These are phyloP conservation scores for Portevinia maculata DNA, from an alignment of 2,888 invertebrate species.

Conservation along the genomic window DNA sequence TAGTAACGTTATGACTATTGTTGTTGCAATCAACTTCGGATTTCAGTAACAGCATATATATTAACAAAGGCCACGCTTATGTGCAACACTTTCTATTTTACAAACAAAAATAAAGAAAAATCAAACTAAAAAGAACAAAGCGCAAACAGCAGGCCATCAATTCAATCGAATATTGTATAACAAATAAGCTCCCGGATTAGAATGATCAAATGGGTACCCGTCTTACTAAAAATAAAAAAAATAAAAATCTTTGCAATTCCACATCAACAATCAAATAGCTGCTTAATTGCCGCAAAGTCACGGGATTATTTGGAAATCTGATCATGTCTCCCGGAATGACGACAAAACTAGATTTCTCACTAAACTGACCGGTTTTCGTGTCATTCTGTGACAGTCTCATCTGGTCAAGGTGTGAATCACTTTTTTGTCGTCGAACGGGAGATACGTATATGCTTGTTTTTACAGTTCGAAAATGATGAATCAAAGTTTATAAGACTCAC, in stretches of 20 bases:
- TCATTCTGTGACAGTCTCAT: conserved; percentile 27
- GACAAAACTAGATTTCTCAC: conserved; percentile 19
- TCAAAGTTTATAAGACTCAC: not conserved
- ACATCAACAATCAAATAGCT: no score
- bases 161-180: conserved; percentile 9
- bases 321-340: conserved; percentile 6
- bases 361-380: conserved; percentile 37
- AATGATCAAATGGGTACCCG: not conserved
- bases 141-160: not conserved
- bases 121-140: not conserved
- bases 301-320: conserved; percentile 9
- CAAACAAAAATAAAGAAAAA: not conserved
- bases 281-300: no score
- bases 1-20: not conserved
- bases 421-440: not conserved
- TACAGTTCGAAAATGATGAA: conserved; percentile 1
- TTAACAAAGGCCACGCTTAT: conserved; percentile 34
- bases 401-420: conserved; percentile 21
- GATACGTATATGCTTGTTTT: not conserved
- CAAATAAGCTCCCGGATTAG: conserved; percentile 15
- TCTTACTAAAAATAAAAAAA: not conserved
- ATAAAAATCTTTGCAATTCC: not conserved
- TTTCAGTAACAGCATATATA: conserved; percentile 5
- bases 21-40: conserved; percentile 15
- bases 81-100: conserved; percentile 47